Base-by-base conservation (phyloP, 2,888 invertebrate species). In the Caenorhabditis panamensis region DNA sequence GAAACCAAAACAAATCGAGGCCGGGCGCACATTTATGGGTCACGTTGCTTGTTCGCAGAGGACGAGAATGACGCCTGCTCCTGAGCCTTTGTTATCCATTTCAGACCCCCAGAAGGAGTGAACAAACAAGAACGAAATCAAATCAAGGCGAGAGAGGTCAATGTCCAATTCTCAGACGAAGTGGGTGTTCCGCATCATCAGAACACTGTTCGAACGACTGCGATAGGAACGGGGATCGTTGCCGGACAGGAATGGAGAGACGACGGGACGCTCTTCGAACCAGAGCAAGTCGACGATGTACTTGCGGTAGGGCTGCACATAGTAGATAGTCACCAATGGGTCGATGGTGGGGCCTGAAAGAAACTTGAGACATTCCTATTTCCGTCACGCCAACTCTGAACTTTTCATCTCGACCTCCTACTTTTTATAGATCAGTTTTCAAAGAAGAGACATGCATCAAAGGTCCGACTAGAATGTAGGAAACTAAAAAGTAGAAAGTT, bases 301-400 rank as follows among this genome's bases (percentile, higher is more conserved):
- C 47, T 80, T 80, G 31, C 80, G 80, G 56, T 80, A 80, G 37
- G 80, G 80, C 62, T 80, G 80, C 61, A 80, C 80, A 59, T 80
- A 80, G 67, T 80, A 80, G n/a, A 80, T 80, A 31, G 80, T 80
- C n/a, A 80, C 80, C 61, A 80, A 49, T 41, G 80, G 80, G 24
- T 80, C 80, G 18, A 80, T 72, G 1, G 67, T 67, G 24, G 80
- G 66, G 58, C 76, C 80, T 80, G 71, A 31, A 80, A 31, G 31
- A 31, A 67, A 62, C 31, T 67, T 31, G 66, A 64, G 51, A 41
- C 28, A 13, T 44, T 20, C 1, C 20, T 36, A 51, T 63, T 26
- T 62, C 53, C 58, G 56, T n/a, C 28, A n/a, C 28, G n/a, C 18
- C 47, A 16, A 41, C 13, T 18, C 1, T 62, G 37, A 37, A 54